Evolutionary conservation across 2,797 vertebrate species (phyloP).

Genomic region (Diplodus puntazzo): DNA sequence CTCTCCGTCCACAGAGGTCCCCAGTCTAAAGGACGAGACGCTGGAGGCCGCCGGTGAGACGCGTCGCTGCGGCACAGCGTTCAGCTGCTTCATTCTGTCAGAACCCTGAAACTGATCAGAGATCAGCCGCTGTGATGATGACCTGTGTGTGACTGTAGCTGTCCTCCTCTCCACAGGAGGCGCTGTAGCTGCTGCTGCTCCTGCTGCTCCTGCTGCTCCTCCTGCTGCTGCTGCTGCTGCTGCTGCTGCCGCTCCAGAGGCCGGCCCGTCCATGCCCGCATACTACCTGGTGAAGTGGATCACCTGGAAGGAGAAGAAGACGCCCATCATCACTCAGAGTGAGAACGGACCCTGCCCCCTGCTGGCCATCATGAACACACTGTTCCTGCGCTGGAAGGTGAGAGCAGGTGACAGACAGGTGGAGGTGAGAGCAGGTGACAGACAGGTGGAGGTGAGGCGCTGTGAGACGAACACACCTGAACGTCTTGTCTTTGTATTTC

Average conservation of each 20-base stretch:
- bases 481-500: not conserved
- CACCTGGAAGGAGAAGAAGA: conserved; percentile 93
- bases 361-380: conserved; percentile 94
- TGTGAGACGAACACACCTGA: too few relatives aligned
- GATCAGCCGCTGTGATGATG: too few relatives aligned
- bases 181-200: not conserved
- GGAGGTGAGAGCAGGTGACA: too few relatives aligned
- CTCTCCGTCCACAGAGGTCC: conserved; percentile 46
- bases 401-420: not conserved
- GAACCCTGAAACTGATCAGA: too few relatives aligned
- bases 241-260: conserved; percentile 8
- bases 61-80: too few relatives aligned
- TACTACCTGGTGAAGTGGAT: conserved; percentile 96
- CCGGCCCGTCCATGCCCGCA: conserved; percentile 60
- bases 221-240: not conserved
- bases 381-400: conserved; percentile 95
- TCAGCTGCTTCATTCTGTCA: too few relatives aligned
- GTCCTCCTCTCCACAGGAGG: conserved; percentile 58
- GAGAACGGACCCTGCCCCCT: conserved; percentile 95
- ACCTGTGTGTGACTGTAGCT: conserved; percentile 17
- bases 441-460: too few relatives aligned
- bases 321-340: conserved; percentile 92
- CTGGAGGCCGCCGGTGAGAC: conserved; percentile 51
- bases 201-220: not conserved
- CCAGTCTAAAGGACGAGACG: conserved; percentile 44